A percentile compares a stretch with the other conserved stretches of the same genome.
Evolutionary conservation across 2,113 vertebrate genomes (phyloP).

Genomic region (Pipa parva): DNA sequence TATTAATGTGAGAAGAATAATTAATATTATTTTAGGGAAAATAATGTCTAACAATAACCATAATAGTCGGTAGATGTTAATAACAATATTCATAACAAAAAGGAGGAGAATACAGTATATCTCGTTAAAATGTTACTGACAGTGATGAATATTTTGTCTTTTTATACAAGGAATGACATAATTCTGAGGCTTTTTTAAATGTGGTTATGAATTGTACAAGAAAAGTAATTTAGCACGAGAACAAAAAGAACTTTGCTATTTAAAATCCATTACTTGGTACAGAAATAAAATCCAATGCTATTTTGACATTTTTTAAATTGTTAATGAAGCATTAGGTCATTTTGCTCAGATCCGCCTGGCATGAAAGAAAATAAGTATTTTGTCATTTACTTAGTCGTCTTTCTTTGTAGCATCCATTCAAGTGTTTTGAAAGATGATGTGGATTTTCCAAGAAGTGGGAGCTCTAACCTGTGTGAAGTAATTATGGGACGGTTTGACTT

Average conservation of each 20-base stretch:
- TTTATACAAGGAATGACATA: too few relatives aligned
- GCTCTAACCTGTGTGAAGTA: constrained; percentile 63
- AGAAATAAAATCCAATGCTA: background rate
- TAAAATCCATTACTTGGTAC: background rate
- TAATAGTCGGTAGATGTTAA: too few relatives aligned
- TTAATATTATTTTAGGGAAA: too few relatives aligned
- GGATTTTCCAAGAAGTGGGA: constrained; percentile 62
- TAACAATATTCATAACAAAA: too few relatives aligned
- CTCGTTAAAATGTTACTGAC: too few relatives aligned
- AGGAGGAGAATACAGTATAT: too few relatives aligned
- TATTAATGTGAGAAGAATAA: too few relatives aligned
- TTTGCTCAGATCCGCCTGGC: background rate
- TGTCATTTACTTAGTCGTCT: constrained; percentile 33
- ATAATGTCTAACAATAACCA: too few relatives aligned
- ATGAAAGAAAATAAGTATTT: too few relatives aligned
- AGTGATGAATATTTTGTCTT: too few relatives aligned
- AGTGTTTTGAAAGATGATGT: constrained; percentile 76
- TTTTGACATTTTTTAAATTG: background rate
- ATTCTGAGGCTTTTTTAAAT: too few relatives aligned
- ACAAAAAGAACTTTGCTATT: background rate
- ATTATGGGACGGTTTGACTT: constrained; percentile 86
- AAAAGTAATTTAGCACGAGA: background rate
- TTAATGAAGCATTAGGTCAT: background rate
- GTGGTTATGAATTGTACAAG: too few relatives aligned
- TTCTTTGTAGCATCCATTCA: constrained; percentile 61